Evolutionary conservation across 2,797 vertebrate species (phyloP), one percentile per base, ranked within the genome.

Genomic region (Alcedo atthis): DNA sequence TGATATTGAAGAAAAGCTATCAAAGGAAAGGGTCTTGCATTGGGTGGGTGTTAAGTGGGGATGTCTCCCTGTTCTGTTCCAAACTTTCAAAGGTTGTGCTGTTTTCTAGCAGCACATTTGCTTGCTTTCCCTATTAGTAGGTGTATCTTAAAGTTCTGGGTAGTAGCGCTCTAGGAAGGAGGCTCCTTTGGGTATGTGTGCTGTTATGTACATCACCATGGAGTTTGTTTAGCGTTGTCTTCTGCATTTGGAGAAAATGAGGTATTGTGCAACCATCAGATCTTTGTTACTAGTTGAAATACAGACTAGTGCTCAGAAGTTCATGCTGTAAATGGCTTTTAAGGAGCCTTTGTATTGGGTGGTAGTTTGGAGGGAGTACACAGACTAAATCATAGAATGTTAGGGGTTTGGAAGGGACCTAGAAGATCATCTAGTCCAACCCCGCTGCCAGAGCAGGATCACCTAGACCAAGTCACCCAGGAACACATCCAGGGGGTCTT

Each of bases 311-410:
- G 24, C 28, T 74, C 16, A 15, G 26, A 30, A 33, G 24, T n/a
- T 68, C 26, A 7, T 8, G 5, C 15, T 45, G 5, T 11, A 22
- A 53, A 8, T 0, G 0, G 40, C 30, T 10, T 33, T 48, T 30
- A 42, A 66, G 76, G n/a, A 74, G 42, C 28, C 42, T 22, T 15
- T 19, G 1, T 13, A 2, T 35, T 1, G 3, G 24, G 37, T 22
- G 43, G 15, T 54, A 15, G 51, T 35, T 62, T 21, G 32, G 40
- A 54, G 20, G 17, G 43, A 15, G n/a, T 3, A 13, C 0, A 0
- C 43, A 21, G 42, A 9, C 30, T 45, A 30, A 55, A 37, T 37
- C 37, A 37, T 37, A 40, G 37, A 40, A 40, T 15, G 14, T 40
- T 14, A 40, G 37, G 37, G 37, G 37, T 40, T 37, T 40, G 37